Conservation (phyloP, 2,797 vertebrate genomes). For the Falco biarmicus region DNA sequence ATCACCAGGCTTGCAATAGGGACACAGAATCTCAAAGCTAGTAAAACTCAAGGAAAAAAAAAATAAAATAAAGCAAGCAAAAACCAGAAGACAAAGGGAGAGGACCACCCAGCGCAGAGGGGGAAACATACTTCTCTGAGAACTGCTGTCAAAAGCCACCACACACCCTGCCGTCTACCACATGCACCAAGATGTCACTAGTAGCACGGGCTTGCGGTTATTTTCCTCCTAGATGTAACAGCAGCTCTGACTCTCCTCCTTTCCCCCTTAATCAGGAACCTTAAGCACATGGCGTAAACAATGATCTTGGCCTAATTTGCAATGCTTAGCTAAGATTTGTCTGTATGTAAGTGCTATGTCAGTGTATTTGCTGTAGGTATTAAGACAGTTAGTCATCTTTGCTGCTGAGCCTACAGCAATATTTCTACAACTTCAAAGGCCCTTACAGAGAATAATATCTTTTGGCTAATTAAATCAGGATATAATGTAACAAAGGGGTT, state of each 20-base stretch:
- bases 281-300: slow-evolving; percentile 2
- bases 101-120: background rate
- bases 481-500: slow-evolving; percentile 34
- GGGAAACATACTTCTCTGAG: background rate
- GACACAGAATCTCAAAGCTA: background rate
- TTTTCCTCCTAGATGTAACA: background rate
- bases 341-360: background rate
- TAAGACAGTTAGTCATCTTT: slow-evolving; percentile 39
- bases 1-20: background rate
- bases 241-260: background rate
- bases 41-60: background rate
- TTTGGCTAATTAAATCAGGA: slow-evolving; percentile 67
- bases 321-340: background rate
- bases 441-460: slow-evolving; percentile 35
- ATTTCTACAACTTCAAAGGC: slow-evolving; percentile 57
- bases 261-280: background rate
- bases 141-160: background rate
- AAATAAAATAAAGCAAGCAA: background rate
- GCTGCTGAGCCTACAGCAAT: slow-evolving; percentile 46
- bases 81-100: background rate
- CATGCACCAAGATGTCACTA: background rate
- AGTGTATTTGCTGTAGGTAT: slow-evolving; percentile 35
- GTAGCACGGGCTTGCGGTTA: background rate
- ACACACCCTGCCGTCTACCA: background rate
- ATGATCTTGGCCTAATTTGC: background rate